Evolutionary conservation across 2,888 invertebrate genomes (phyloP).

Genomic region (Peribatodes rhomboidaria): DNA sequence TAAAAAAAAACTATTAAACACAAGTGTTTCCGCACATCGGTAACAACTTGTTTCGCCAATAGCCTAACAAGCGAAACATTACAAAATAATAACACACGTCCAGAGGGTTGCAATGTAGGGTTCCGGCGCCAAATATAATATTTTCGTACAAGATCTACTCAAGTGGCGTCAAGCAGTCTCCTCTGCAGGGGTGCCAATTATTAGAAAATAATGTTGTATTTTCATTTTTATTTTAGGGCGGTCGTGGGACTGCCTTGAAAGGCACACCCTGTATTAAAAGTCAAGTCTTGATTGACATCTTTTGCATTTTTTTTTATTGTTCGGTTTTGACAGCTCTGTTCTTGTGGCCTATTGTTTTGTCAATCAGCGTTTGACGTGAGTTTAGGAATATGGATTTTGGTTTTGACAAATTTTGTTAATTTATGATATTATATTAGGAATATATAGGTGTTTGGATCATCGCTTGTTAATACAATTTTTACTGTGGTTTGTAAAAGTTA

Average conservation of each 20-base stretch:
- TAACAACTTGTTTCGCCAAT: constrained; percentile 59
- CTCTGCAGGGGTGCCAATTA: constrained; percentile 85
- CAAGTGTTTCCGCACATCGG: constrained; percentile 34
- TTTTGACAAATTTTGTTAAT: not conserved
- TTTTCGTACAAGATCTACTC: constrained; percentile 83
- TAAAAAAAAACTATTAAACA: constrained; percentile 7
- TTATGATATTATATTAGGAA: no score
- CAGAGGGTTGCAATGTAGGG: constrained; percentile 63
- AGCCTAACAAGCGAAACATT: constrained; percentile 68
- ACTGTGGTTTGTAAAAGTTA: not conserved
- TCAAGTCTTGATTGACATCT: constrained; percentile 81
- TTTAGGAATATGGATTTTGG: constrained; percentile 1
- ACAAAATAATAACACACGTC: constrained; percentile 74
- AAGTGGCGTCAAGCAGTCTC: constrained; percentile 79
- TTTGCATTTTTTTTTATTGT: constrained; percentile 75
- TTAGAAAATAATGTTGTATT: constrained; percentile 82
- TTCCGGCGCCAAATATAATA: constrained; percentile 67
- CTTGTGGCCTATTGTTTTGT: constrained; percentile 52
- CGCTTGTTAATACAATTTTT: not conserved
- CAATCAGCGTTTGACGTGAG: constrained; percentile 48
- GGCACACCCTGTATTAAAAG: constrained; percentile 82
- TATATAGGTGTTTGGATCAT: not conserved
- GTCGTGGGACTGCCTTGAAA: constrained; percentile 84
- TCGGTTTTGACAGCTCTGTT: constrained; percentile 74
- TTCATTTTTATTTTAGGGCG: constrained; percentile 85